Base-by-base conservation (phyloP, 2,888 invertebrate genomes). In the Spodoptera littoralis region DNA sequence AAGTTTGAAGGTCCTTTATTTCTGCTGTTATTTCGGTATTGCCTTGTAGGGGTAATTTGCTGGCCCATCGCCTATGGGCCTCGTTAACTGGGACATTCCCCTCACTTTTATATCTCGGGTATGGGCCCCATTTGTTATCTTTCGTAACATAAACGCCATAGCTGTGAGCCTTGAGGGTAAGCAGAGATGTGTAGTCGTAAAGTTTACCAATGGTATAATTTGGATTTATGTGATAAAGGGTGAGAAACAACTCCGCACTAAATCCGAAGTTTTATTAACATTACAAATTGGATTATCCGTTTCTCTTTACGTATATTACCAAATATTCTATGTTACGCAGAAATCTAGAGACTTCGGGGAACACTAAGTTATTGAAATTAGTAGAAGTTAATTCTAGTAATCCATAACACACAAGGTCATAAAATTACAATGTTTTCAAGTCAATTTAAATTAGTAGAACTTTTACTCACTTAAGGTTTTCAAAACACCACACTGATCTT, bases 121-220 rank as follows among this genome's bases (percentile, higher is more conserved):
- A 68, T 51, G 54, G 46, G 48, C 47, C 47, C 64, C 57, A 60
- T 74, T 64, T 48, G 70, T 75, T 71, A 71, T 74, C 70, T 70
- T 71, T 71, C 49, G 30, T 45, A 70, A 18, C 59, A 74, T 60
- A 60, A 74, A 53, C 56, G 49, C 64, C 71, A 69, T 18, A 51
- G 27, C 58, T 56, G 45, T 55, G 27, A 45, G 36, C 30, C 52
- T 13, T 45, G 13, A 6, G 51, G 56, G 46, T 52, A 27, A 30
- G 47, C 12, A 60, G 46, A 24, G 36, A 60, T 30, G 50, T 46
- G 11, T 44, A 30, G 46, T 54, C 54, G 46, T 67, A 64, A 70
- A 54, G 54, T 51, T 64, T 30, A 12, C 9, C 54, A 51, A 9
- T 51, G 36, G 45, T 60, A 42, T 30, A 24, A n/a, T 12, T 8